Evolutionary conservation across 2,113 vertebrate genomes (phyloP).

Genomic region (Atrichornis clamosus): DNA sequence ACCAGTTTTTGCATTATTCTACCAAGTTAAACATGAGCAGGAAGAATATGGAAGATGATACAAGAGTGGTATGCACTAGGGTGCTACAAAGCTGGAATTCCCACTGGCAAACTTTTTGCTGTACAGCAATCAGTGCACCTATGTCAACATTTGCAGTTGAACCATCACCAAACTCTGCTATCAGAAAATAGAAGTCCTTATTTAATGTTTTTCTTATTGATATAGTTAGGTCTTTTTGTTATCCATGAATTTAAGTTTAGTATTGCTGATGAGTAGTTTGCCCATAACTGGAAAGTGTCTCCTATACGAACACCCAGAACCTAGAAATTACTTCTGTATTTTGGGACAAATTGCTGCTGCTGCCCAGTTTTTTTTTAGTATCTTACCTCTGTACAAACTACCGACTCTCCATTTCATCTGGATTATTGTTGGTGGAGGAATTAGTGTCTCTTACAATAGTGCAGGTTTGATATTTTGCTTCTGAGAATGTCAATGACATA

Average conservation of each 20-base stretch:
- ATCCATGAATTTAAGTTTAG: not conserved
- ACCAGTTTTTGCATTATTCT: not conserved
- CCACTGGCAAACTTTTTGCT: not conserved
- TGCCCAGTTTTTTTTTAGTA: not conserved
- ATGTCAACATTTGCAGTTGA: not conserved
- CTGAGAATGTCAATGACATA: not conserved
- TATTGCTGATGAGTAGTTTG: not conserved
- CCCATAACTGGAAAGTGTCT: not conserved
- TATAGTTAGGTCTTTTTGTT: not conserved
- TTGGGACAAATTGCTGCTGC: not conserved
- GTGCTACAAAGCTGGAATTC: not conserved
- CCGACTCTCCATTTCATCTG: not conserved
- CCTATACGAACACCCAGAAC: not conserved
- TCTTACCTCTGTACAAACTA: not conserved
- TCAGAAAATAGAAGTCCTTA: not conserved
- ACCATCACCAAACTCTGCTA: not conserved
- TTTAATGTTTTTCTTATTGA: not conserved
- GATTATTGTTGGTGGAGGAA: not conserved
- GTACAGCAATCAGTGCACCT: not conserved
- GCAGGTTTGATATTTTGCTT: not conserved
- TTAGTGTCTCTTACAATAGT: not conserved
- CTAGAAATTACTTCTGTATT: not conserved
- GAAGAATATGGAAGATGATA: not conserved
- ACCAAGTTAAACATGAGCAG: not conserved
- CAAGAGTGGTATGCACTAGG: not conserved